A percentile compares a stretch with the other conserved stretches of the same genome.
Conservation (phyloP, 2,888 invertebrate genomes). For the Sipunculus nudus region DNA sequence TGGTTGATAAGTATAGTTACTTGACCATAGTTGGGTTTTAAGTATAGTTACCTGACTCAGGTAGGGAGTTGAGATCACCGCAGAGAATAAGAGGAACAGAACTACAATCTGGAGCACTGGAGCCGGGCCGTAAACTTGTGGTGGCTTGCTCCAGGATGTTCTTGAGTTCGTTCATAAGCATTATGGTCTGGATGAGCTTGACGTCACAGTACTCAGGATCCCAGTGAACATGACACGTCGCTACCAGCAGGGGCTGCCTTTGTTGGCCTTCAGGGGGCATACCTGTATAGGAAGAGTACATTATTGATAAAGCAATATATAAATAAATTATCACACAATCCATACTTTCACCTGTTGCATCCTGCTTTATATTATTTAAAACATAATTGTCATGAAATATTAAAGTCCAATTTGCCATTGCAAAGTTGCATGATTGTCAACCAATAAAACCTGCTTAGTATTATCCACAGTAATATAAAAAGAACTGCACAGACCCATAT, state of each 20-base stretch:
- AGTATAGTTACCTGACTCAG: constrained; percentile 81
- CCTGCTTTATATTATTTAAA: no score
- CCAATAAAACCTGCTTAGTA: no score
- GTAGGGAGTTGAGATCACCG: constrained; percentile 98
- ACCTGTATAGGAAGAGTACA: constrained; percentile 62
- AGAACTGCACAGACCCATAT: no score
- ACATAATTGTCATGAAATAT: no score
- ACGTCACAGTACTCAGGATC: constrained; percentile 99
- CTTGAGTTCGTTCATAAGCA: constrained; percentile 94
- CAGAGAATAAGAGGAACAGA: constrained; percentile 92
- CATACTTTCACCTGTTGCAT: no score
- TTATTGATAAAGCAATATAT: neutral
- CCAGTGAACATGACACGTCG: constrained; percentile 99
- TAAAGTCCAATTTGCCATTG: no score
- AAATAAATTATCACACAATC: neutral
- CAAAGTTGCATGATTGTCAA: no score
- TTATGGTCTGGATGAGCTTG: constrained; percentile 98
- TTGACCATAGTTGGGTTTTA: no score
- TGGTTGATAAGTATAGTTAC: no score
- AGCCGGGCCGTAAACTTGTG: constrained; percentile 37
- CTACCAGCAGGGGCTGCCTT: constrained; percentile 79
- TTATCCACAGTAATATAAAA: no score
- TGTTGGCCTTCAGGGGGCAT: constrained; percentile 75
- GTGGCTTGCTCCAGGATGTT: constrained; percentile 69
- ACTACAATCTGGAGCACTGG: constrained; percentile 57